Percentiles rank a stretch among this genome's conserved stretches.
Conservation (phyloP, 2,113 vertebrate genomes). For the Carassius carassius region DNA sequence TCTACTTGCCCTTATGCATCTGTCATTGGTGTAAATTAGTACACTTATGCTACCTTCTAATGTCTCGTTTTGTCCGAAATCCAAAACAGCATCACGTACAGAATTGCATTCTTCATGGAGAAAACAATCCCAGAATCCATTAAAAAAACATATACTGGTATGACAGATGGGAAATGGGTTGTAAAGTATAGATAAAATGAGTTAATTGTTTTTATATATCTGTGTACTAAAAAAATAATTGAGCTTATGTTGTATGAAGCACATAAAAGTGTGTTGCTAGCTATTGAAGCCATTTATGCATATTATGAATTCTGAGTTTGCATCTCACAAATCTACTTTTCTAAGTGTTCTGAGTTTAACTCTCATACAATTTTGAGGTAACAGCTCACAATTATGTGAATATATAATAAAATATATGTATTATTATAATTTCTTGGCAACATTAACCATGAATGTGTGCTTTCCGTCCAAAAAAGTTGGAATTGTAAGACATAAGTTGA, state of each 20-base stretch:
- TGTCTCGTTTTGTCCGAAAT: neutral
- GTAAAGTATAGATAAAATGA: neutral
- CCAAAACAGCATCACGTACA: neutral
- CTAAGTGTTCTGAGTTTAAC: neutral
- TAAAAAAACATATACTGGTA: neutral
- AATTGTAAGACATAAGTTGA: neutral
- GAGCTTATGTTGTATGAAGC: neutral
- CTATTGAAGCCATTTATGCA: neutral
- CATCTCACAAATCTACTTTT: neutral
- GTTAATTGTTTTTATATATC: too few species aligned
- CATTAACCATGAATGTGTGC: neutral
- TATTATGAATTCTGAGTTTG: neutral
- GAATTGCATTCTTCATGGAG: neutral
- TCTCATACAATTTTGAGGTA: neutral
- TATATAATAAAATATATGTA: too few species aligned
- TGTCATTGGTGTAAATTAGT: neutral
- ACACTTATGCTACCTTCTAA: neutral
- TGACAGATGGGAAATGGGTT: neutral
- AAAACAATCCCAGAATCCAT: neutral
- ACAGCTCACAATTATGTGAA: neutral
- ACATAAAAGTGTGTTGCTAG: neutral
- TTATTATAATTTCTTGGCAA: neutral
- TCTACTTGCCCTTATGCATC: neutral
- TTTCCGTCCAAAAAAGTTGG: neutral
- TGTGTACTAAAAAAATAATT: neutral